Base-by-base conservation (phyloP, 2,113 vertebrate genomes). In the Hipposideros armiger region DNA sequence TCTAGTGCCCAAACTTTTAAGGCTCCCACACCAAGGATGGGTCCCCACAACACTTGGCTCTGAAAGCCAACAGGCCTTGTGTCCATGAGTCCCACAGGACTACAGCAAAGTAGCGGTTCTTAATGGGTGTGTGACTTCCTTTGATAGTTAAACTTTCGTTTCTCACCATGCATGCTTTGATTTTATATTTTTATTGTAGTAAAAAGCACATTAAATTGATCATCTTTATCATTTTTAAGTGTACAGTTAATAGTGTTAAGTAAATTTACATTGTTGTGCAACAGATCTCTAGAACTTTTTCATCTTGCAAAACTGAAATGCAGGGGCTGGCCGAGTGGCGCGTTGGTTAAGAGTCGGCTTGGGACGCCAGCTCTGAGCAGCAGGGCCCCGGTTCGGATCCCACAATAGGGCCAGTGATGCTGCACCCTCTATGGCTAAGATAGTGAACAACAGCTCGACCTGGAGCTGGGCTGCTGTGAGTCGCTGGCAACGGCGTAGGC, bases 201-300 rank as follows among this genome's bases (percentile, higher is more conserved):
- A 45, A 85, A 83, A 72, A 13, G 11, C n/a, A 17, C 28, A 84
- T 74, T n/a, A n/a, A 20, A 45, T 92, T 85, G n/a, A 73, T 56
- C 60, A 73, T 60, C 30, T 72, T 82, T 74, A 73, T 73, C 17
- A 76, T 80, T 76, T 88, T 76, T 74, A 89, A 88, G 58, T 42
- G 40, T 50, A 72, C 22, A 50, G 50, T 54, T 72, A 2, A 1
- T 50, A 45, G 50, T 60, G 42, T 72, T 78, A 77, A 78, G n/a
- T 67, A 42, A 24, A 36, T 58, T 60, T 47, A 72, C 42, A 70
- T 26, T 70, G 40, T 26, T 70, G 40, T 26, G n/a, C 76, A 90
- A 81, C 8, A 54, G 40, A 90, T 45, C 36, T 80, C 62, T 54
- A 26, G 50, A 58, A 70, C 30, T 81, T 72, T 56, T 70, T 40